Conservation (phyloP, 2,797 vertebrate genomes). For the Lacerta viridis region DNA sequence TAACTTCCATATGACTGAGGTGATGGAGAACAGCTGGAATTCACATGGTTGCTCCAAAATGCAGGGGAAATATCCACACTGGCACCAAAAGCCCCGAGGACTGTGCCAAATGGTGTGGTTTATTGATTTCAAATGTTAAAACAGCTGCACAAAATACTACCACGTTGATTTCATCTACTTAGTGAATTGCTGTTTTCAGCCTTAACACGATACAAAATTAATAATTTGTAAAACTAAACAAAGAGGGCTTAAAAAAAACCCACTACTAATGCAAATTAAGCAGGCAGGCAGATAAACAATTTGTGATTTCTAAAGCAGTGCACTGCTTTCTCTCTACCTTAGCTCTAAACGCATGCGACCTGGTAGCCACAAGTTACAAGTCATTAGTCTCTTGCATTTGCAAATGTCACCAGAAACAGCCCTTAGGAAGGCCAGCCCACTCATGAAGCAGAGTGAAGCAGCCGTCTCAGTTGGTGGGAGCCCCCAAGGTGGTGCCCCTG, state of each 20-base stretch:
- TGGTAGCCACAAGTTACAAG: slow-evolving; percentile 26
- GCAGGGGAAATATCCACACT: not conserved
- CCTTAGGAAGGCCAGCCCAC: not conserved
- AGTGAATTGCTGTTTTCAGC: not conserved
- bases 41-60: not conserved
- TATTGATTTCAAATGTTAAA: not conserved
- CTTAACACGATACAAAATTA: not conserved
- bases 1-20: not conserved
- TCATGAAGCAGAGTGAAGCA: too few relatives aligned
- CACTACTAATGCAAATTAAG: not conserved
- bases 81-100: not conserved
- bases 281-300: not conserved
- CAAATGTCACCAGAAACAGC: not conserved
- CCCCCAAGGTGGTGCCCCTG: too few relatives aligned
- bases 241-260: not conserved
- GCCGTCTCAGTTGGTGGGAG: too few relatives aligned
- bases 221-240: not conserved
- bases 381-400: not conserved
- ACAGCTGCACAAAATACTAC: not conserved
- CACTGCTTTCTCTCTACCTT: not conserved
- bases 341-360: not conserved
- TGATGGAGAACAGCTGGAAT: not conserved
- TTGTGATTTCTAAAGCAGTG: not conserved
- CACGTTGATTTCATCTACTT: not conserved
- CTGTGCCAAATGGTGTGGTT: not conserved